Conservation (phyloP, 2,888 invertebrate genomes). For the Aleiodes leptofemur region DNA sequence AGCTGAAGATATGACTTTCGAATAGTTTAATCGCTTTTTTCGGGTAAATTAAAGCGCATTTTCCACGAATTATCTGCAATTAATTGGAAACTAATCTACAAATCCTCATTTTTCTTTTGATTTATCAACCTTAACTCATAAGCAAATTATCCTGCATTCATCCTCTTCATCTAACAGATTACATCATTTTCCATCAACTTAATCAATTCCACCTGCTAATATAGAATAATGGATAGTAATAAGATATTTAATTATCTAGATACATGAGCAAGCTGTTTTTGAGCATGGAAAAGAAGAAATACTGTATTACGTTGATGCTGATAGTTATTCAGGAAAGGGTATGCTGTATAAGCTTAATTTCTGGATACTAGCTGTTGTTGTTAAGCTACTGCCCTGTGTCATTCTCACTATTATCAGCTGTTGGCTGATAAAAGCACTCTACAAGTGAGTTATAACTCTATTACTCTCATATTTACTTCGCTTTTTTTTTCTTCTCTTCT, state of each 20-base stretch:
- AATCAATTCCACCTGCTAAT: no score
- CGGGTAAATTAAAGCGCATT: no score
- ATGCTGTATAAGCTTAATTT: constrained; percentile 84
- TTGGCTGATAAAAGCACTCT: constrained; percentile 84
- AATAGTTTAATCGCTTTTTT: no score
- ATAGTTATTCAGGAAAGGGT: constrained; percentile 78
- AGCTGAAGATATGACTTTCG: no score
- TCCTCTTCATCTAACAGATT: no score
- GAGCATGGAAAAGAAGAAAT: constrained; percentile 61
- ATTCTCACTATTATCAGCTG: constrained; percentile 85
- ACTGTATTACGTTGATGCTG: constrained; percentile 69
- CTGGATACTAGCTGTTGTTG: constrained; percentile 88
- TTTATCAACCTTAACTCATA: no score
- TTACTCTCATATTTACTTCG: background rate
- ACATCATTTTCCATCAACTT: no score
- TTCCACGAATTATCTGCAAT: no score
- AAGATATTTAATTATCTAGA: constrained; percentile 53
- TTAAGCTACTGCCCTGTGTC: constrained; percentile 88
- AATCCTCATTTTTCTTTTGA: no score
- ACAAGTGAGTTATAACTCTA: constrained; percentile 71
- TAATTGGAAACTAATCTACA: no score
- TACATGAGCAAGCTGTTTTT: constrained; percentile 59
- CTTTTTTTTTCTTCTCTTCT: background rate
- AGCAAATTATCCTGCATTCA: no score
- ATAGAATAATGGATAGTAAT: no score